Base-by-base conservation (phyloP, 1,140 invertebrate genomes). In the Octopus sinensis region DNA sequence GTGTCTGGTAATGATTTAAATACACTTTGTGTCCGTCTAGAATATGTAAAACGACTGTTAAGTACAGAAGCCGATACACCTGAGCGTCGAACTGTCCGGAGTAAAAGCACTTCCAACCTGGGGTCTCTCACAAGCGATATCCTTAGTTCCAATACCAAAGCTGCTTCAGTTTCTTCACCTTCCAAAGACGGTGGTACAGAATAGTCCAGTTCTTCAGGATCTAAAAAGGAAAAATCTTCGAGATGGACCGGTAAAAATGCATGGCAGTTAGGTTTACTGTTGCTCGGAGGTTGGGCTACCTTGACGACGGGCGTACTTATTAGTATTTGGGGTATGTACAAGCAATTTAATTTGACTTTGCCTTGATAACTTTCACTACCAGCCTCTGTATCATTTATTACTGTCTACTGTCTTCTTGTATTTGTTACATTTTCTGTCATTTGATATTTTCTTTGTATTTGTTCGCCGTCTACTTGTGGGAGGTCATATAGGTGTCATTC, bases 161-260 rank as follows among this genome's bases (percentile, higher is more conserved):
- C 13, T 13, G 68, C 13, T 71, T 17, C 76, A 5, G 23, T 4
- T 51, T 43, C 76, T n/a, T 6, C 13, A 13, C n/a, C 76, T 51
- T 13, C 5, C 1, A 9, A 77, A 12, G 76, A 43, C 0, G 7
- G 13, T 0, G 5, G 0, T 7, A 23, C 17, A n/a, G 76, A 54
- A 53, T 75, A 77, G 9, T 73, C 79, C 13, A 43, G 30, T 43
- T 54, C 79, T 7, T 43, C 56, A 43, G 83, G 76, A 30, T 52
- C 68, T 17, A 75, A 79, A 52, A 80, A 81, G 30, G 54, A 79
- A 54, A 83, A 83, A 77, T 76, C 79, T 23, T 79, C 82, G 13
- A 82, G 62, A 75, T 84, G 82, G 82, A 83, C 82, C 0, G 84
- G 84, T 9, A 83, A 82, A 75, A 84, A 84, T 82, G 82, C 82